Conservation (phyloP, 2,888 invertebrate genomes). For the Lasioglossum zephyrum region DNA sequence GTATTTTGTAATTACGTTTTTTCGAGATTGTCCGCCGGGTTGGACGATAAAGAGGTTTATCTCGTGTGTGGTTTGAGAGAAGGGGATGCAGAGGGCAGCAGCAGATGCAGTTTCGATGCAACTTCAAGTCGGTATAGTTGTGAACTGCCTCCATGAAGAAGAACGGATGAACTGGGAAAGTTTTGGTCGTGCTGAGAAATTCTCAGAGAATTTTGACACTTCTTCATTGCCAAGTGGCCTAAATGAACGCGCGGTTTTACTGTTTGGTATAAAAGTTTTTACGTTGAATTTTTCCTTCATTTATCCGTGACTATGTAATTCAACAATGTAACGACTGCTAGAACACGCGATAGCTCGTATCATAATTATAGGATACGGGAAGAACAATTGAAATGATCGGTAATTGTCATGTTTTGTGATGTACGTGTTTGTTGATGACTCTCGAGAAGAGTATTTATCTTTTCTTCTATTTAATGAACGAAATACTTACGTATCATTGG, state of each 20-base stretch:
- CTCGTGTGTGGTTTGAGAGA: not conserved
- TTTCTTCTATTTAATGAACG: not conserved
- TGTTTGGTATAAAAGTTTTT: not conserved
- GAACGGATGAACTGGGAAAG: slow-evolving; percentile 30
- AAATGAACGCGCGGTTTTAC: not conserved
- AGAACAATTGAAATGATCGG: not conserved
- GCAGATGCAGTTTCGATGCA: not conserved
- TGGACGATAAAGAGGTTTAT: no score
- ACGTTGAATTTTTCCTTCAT: not conserved
- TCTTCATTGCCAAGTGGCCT: not conserved
- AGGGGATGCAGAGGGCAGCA: slow-evolving; percentile 42
- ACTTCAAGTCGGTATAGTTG: slow-evolving; percentile 36
- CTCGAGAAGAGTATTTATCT: not conserved
- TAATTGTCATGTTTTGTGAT: not conserved
- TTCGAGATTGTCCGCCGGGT: no score
- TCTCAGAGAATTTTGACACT: not conserved
- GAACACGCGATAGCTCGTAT: not conserved
- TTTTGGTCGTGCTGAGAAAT: slow-evolving; percentile 32
- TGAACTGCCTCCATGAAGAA: not conserved
- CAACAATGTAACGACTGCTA: not conserved
- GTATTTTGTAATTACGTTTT: no score
- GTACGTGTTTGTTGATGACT: not conserved
- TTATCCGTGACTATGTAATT: not conserved
- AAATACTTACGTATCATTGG: not conserved
- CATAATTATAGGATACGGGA: slow-evolving; percentile 1